Percentiles rank a stretch among this genome's conserved stretches.
phyloP scores from a whole-genome alignment of 1,140 invertebrate species.

The Bombus breviceps region DNA sequence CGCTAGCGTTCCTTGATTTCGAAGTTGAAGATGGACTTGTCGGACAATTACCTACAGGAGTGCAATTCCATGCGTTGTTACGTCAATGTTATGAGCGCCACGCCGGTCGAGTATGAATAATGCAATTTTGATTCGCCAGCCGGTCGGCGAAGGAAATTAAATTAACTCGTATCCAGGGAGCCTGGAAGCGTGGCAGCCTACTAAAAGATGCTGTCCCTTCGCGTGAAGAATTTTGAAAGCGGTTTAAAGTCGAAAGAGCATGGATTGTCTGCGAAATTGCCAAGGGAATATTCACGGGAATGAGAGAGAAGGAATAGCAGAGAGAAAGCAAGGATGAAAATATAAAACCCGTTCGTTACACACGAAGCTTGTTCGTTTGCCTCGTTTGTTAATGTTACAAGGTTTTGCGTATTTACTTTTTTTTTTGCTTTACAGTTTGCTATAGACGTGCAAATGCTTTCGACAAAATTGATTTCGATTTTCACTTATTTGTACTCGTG shows the following conservation, averaged over 20 bases:
- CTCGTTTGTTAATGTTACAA: conserved; percentile 23
- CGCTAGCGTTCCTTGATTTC: background rate
- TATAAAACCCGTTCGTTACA: background rate
- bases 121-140: conserved; percentile 30
- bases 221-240: conserved; percentile 16
- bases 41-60: conserved; percentile 4
- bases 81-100: conserved; percentile 1
- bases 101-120: conserved; percentile 1
- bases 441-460: no score
- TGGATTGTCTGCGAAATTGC: background rate
- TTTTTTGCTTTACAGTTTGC: no score
- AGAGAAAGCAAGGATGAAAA: background rate
- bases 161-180: background rate
- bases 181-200: background rate
- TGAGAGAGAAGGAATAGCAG: background rate
- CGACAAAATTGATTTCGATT: no score
- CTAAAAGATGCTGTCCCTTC: background rate
- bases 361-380: background rate
- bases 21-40: background rate
- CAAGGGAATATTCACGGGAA: background rate
- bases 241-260: conserved; percentile 18
- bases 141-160: background rate
- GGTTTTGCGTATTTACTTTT: background rate
- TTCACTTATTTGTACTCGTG: no score
- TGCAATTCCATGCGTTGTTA: conserved; percentile 8